A percentile compares a stretch with the other conserved stretches of the same genome.
Conservation (phyloP, 2,797 vertebrate species). For the Melanogrammus aeglefinus region DNA sequence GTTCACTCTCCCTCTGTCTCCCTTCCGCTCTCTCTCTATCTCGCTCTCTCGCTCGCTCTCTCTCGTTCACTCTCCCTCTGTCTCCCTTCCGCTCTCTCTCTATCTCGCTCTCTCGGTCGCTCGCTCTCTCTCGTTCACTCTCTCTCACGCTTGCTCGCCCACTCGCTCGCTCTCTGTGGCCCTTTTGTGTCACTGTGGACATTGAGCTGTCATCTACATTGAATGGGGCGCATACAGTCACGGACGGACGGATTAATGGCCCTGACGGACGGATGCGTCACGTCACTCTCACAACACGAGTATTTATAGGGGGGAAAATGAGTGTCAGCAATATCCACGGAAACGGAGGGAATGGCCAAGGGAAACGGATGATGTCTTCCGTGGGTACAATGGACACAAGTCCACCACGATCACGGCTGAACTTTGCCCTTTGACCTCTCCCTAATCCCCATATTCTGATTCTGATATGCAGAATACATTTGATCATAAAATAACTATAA, state of each 20-base stretch:
- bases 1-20: too few species aligned
- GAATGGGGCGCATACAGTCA: conserved; percentile 45
- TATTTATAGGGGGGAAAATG: too few species aligned
- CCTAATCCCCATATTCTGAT: too few species aligned
- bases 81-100: too few species aligned
- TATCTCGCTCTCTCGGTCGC: conserved; percentile 41
- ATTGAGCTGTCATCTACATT: conserved; percentile 74
- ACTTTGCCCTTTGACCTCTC: conserved; percentile 46
- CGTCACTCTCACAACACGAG: conserved; percentile 25
- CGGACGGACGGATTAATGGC: conserved; percentile 44
- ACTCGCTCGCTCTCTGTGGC: conserved; percentile 63
- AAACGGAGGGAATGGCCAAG: conserved; percentile 25
- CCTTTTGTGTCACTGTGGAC: conserved; percentile 70
- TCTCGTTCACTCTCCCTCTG: conserved; percentile 14
- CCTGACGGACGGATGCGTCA: background rate
- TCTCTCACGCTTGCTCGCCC: conserved; percentile 32
- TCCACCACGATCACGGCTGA: conserved; percentile 45
- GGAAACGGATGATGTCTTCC: conserved; percentile 54
- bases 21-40: too few species aligned
- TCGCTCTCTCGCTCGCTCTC: conserved; percentile 55
- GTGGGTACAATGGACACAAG: conserved; percentile 57
- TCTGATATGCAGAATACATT: too few species aligned
- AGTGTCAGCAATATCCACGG: conserved; percentile 48
- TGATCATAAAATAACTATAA: too few species aligned
- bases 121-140: conserved; percentile 34